phyloP scores from a whole-genome alignment of 2,797 vertebrate species.

The Hippoglossus hippoglossus region DNA sequence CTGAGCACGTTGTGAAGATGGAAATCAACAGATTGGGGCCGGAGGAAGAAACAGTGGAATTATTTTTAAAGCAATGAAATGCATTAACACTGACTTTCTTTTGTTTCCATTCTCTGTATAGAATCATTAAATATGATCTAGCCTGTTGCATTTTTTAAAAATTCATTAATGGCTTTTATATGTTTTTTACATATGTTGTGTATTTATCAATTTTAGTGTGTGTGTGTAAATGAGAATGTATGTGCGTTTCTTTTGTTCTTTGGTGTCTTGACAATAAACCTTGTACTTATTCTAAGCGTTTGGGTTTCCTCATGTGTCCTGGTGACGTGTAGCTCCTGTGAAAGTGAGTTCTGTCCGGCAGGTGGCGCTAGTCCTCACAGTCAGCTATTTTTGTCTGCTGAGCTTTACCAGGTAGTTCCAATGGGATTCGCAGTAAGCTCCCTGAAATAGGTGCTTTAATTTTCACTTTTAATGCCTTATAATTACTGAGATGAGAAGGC shows the following conservation, averaged over 20 bases:
- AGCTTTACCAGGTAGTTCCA: slow-evolving; percentile 33
- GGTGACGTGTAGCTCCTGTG: neutral
- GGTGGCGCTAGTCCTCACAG: slow-evolving; percentile 40
- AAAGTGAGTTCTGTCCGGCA: slow-evolving; percentile 36
- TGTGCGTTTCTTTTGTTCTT: neutral
- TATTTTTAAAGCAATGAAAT: slow-evolving; percentile 8
- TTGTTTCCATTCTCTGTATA: neutral
- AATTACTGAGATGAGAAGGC: neutral
- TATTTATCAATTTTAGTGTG: slow-evolving; percentile 47
- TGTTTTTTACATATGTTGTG: neutral
- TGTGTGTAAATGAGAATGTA: slow-evolving; percentile 6
- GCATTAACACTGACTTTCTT: neutral
- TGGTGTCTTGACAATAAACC: slow-evolving; percentile 42
- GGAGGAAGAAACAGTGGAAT: neutral
- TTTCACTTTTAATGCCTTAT: slow-evolving; percentile 5
- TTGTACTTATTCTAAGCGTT: neutral
- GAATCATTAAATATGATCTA: neutral
- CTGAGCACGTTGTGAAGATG: slow-evolving; percentile 81
- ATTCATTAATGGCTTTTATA: neutral
- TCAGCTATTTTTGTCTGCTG: slow-evolving; percentile 22
- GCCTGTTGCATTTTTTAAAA: neutral
- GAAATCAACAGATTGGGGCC: rapidly evolving
- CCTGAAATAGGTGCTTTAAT: slow-evolving; percentile 22
- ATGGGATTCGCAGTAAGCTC: slow-evolving; percentile 26
- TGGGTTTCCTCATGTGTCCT: neutral